These are phyloP conservation scores for Pongo pygmaeus DNA, from an alignment of 2,113 vertebrate species.

Conservation along the genomic window DNA sequence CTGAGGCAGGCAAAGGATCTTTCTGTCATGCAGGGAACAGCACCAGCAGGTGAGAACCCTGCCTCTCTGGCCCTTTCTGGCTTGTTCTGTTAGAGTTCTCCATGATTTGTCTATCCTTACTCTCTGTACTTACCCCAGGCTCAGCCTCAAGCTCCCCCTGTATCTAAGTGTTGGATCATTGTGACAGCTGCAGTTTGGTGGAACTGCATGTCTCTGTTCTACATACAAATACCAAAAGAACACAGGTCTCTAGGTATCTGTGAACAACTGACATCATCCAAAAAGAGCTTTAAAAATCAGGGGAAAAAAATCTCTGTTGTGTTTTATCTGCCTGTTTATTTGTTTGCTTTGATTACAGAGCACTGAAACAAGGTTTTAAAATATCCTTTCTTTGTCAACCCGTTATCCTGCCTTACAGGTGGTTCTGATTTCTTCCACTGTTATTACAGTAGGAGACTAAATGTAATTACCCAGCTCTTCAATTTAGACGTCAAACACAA, in stretches of 20 bases:
- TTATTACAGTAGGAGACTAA: conserved; percentile 45
- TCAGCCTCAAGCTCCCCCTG: background rate
- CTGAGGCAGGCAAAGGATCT: background rate
- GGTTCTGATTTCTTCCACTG: conserved; percentile 13
- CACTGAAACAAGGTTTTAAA: background rate
- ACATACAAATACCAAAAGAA: background rate
- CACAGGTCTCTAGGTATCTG: background rate
- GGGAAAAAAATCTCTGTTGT: background rate
- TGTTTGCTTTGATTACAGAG: background rate
- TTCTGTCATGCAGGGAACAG: background rate
- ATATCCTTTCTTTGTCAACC: conserved; percentile 21
- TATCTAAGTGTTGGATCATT: background rate
- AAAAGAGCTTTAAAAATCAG: background rate
- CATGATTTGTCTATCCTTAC: background rate
- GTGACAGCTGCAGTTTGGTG: background rate
- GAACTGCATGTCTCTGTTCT: background rate
- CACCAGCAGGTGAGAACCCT: background rate
- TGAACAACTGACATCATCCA: background rate
- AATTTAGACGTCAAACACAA: conserved; percentile 64
- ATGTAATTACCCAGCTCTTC: conserved; percentile 58
- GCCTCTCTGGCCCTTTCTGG: background rate
- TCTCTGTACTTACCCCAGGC: background rate
- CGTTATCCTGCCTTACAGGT: background rate
- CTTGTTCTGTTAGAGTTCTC: background rate
- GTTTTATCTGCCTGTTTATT: conserved; percentile 31